phyloP scores from a whole-genome alignment of 2,888 invertebrate genomes.

The Cecidostiba fungosa region DNA sequence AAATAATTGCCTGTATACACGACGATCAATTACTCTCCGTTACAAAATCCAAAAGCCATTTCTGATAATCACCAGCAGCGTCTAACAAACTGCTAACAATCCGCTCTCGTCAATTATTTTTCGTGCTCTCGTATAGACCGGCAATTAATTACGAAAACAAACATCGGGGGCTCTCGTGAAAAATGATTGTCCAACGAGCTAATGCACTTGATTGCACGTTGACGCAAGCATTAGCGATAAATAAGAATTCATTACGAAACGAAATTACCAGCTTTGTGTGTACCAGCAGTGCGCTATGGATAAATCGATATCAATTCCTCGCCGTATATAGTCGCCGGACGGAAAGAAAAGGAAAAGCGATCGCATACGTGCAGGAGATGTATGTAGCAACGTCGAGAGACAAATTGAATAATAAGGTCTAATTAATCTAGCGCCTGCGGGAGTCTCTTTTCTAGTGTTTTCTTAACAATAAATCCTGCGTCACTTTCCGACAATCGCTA shows the following conservation, averaged over 20 bases:
- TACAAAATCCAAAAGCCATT: constrained; percentile 4
- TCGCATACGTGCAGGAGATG: not conserved
- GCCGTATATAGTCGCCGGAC: not conserved
- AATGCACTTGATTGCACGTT: constrained; percentile 39
- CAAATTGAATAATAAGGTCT: constrained; percentile 49
- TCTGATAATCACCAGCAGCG: not conserved
- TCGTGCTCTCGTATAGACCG: not conserved
- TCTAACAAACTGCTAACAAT: constrained; percentile 21
- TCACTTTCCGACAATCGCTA: not conserved
- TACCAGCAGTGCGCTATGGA: not conserved
- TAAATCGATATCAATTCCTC: constrained; percentile 47
- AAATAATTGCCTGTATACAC: not conserved
- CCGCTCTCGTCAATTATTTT: constrained; percentile 20
- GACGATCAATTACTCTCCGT: not conserved
- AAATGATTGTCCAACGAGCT: constrained; percentile 31
- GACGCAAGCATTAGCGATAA: constrained; percentile 49
- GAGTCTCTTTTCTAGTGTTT: no score
- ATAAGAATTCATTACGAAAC: constrained; percentile 59
- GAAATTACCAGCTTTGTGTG: constrained; percentile 3
- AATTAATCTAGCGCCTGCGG: constrained; percentile 41
- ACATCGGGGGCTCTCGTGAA: constrained; percentile 28
- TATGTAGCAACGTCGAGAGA: constrained; percentile 16
- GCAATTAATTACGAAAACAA: constrained; percentile 53
- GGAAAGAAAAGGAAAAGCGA: constrained; percentile 5
- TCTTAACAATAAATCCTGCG: no score